Evolutionary conservation across 2,797 vertebrate species (phyloP).

Genomic region (Pseudopleuronectes americanus): DNA sequence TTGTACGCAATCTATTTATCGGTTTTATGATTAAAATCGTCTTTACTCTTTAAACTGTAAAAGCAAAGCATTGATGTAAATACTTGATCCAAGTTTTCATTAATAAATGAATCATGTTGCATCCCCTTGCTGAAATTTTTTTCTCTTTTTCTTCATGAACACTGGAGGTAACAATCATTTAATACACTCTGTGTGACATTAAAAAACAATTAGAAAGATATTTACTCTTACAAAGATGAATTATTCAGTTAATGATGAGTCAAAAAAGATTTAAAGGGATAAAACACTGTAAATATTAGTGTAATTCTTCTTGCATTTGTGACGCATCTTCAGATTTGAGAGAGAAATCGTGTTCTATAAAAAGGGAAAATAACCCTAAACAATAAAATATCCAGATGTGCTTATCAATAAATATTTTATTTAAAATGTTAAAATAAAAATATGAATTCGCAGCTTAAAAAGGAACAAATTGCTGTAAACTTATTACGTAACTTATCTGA

Average conservation of each 20-base stretch:
- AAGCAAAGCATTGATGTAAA: conserved; percentile 49
- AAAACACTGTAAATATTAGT: neutral
- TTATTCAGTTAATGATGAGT: neutral
- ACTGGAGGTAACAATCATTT: neutral
- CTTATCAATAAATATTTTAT: conserved; percentile 54
- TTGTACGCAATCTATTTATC: conserved; percentile 13
- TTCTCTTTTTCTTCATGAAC: neutral
- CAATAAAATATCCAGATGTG: neutral
- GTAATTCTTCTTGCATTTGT: too few species aligned
- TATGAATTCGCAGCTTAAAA: neutral
- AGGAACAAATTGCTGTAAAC: neutral
- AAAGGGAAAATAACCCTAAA: neutral
- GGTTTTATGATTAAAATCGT: conserved; percentile 21
- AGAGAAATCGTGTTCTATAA: neutral
- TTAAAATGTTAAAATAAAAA: conserved; percentile 57
- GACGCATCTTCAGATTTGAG: too few species aligned
- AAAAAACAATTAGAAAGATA: too few species aligned
- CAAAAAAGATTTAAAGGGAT: neutral
- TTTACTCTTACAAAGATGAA: too few species aligned
- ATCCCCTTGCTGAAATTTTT: conserved; percentile 24
- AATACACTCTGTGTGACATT: too few species aligned
- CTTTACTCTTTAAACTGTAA: conserved; percentile 3
- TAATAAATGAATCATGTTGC: conserved; percentile 67
- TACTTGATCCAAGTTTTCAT: conserved; percentile 44
- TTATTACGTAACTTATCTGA: conserved; percentile 3